Conservation (phyloP, 64 coral and sea anemone genomes). For the Pocillopora damicornis region DNA sequence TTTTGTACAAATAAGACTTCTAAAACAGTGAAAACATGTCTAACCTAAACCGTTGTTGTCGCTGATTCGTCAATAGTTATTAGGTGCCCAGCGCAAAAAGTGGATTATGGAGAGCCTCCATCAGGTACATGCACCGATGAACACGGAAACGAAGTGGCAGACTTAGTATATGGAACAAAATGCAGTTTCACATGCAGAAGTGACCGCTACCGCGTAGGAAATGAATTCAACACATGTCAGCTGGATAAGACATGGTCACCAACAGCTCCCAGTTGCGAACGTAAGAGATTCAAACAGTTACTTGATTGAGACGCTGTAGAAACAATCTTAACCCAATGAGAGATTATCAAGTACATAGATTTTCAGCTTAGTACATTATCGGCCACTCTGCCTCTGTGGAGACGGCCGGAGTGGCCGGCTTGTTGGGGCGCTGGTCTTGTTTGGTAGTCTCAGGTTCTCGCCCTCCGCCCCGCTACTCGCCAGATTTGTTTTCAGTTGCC, state of each 20-base stretch:
- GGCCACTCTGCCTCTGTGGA: too few relatives aligned
- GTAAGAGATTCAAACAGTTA: conserved; percentile 12
- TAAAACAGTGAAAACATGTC: neutral
- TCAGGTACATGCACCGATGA: neutral
- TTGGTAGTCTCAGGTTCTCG: too few relatives aligned
- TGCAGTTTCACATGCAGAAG: conserved; percentile 16
- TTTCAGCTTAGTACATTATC: too few relatives aligned
- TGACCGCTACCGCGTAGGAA: conserved; percentile 13
- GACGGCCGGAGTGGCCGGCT: too few relatives aligned
- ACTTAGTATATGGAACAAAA: neutral
- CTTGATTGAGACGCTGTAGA: too few relatives aligned
- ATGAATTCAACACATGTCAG: conserved; percentile 15
- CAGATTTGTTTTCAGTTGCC: too few relatives aligned
- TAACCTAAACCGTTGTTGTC: neutral
- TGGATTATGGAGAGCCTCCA: neutral
- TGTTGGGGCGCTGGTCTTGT: too few relatives aligned
- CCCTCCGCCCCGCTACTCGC: too few relatives aligned
- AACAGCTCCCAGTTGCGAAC: conserved; percentile 8
- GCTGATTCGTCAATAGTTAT: neutral
- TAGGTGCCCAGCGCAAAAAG: neutral
- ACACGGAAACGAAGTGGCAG: neutral
- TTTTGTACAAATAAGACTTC: neutral
- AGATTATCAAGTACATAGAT: too few relatives aligned
- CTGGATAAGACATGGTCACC: conserved; percentile 27
- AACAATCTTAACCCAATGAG: too few relatives aligned